A percentile compares a stretch with the other conserved stretches of the same genome.
phyloP scores from a whole-genome alignment of 2,113 vertebrate genomes.

The Melanotaenia duboulayi region DNA sequence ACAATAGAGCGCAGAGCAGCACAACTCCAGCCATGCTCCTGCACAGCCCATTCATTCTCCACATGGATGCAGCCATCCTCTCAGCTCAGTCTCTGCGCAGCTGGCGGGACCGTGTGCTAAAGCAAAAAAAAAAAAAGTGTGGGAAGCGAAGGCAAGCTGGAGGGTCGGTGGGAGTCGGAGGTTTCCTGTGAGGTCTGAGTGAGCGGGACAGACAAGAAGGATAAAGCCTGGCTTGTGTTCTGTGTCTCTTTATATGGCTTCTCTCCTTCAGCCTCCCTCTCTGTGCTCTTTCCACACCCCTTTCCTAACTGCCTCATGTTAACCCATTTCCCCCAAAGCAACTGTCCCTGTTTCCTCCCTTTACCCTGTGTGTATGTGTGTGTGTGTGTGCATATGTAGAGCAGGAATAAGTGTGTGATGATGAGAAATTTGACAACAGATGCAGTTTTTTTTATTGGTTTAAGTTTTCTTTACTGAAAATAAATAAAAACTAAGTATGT shows the following conservation, averaged over 20 bases:
- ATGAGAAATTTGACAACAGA: background rate
- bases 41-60: slow-evolving; percentile 80
- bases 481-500: background rate
- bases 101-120: slow-evolving; percentile 41
- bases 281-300: slow-evolving; percentile 70
- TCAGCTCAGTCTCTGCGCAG: slow-evolving; percentile 39
- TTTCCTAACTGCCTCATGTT: slow-evolving; percentile 64
- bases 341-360: slow-evolving; percentile 47
- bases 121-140: slow-evolving; percentile 34
- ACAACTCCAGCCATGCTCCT: slow-evolving; percentile 65
- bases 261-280: slow-evolving; percentile 57
- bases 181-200: slow-evolving; percentile 76
- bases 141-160: slow-evolving; percentile 40
- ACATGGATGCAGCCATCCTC: slow-evolving; percentile 68
- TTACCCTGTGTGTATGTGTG: slow-evolving; percentile 22
- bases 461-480: slow-evolving; percentile 17
- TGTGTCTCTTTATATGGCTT: slow-evolving; percentile 78
- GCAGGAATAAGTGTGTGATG: too few species aligned
- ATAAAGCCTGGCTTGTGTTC: slow-evolving; percentile 79
- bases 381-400: background rate
- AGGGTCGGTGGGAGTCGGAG: slow-evolving; percentile 32
- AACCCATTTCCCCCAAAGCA: slow-evolving; percentile 57
- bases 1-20: slow-evolving; percentile 66
- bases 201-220: slow-evolving; percentile 73
- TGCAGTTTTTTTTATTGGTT: slow-evolving; percentile 7